Evolutionary conservation across 2,797 vertebrate species (phyloP).

Genomic region (Diplodus sargus): DNA sequence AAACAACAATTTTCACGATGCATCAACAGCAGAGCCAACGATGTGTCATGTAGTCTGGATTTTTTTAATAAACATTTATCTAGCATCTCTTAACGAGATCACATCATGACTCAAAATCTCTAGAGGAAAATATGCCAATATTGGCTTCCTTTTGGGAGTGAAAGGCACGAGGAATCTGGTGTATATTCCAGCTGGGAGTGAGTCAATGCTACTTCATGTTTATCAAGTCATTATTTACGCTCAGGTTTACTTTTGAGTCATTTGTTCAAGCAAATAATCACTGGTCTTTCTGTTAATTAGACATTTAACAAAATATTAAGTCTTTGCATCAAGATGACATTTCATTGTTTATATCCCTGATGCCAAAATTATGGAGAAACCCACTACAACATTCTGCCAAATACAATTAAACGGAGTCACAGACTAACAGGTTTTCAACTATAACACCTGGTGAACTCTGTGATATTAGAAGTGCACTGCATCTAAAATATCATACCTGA

Average conservation of each 20-base stretch:
- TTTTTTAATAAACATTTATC: neutral
- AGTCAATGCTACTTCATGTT: constrained; percentile 20
- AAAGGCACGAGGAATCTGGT: neutral
- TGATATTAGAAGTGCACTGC: neutral
- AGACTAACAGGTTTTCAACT: neutral
- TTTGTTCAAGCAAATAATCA: constrained; percentile 5
- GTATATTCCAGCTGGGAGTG: neutral
- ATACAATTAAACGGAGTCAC: neutral
- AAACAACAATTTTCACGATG: neutral
- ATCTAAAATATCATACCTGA: constrained; percentile 87
- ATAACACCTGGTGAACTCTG: too few relatives aligned
- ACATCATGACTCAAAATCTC: fast-evolving
- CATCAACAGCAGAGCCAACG: neutral
- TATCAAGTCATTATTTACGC: neutral
- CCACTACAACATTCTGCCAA: neutral
- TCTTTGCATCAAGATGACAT: neutral
- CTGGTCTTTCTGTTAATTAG: neutral
- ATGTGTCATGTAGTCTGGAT: neutral
- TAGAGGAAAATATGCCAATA: too few relatives aligned
- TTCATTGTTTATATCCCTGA: neutral
- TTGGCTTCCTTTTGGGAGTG: neutral
- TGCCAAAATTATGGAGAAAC: neutral
- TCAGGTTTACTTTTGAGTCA: neutral
- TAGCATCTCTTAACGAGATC: neutral
- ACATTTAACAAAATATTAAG: neutral